Evolutionary conservation across 1,140 invertebrate species (phyloP), one percentile per base, ranked within the genome.

Genomic region (Eriosoma lanigerum): DNA sequence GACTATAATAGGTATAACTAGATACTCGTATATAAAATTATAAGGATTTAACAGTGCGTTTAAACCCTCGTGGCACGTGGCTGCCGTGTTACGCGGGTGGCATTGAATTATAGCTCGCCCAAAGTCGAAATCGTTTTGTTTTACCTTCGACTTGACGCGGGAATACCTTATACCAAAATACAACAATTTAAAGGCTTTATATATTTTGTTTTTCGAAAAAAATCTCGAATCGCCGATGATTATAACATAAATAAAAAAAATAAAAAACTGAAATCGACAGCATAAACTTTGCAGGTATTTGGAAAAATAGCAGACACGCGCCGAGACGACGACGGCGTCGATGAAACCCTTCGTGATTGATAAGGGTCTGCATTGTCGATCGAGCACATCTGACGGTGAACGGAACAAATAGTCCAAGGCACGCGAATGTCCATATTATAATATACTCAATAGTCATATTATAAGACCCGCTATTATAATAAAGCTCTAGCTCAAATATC

Each of bases 351-450:
- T 73, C 70, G 38, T 54, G 70, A 73, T 73, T 73, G 70, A 73
- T 73, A 73, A 56, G 50, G 70, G 50, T 73, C 48, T 6, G 24
- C 21, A 21, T n/a, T 9, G 15, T 9, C 50, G 70, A 32, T 24
- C 10, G 13, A 44, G n/a, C 17, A 21, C 8, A 9, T 29, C 52
- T 73, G 50, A 56, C 54, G 26, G 70, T 73, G 70, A 73, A 73
- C 50, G 70, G 50, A 73, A 73, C 70, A 73, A 73, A 73, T 56
- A 73, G 70, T 54, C 26, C 19, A 73, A 50, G 48, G 46, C n/a
- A 26, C 10, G 70, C 1, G 50, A 73, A 73, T 56, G 70, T 38
- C 70, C 70, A 73, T 73, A 73, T 73, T 50, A 73, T 73, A 73
- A 73, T 50, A 5, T 9, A 52, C 24, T 17, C 13, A 54, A n/a